Evolutionary conservation across 2,888 invertebrate genomes (phyloP).

Genomic region (Tetranychus truncatus): DNA sequence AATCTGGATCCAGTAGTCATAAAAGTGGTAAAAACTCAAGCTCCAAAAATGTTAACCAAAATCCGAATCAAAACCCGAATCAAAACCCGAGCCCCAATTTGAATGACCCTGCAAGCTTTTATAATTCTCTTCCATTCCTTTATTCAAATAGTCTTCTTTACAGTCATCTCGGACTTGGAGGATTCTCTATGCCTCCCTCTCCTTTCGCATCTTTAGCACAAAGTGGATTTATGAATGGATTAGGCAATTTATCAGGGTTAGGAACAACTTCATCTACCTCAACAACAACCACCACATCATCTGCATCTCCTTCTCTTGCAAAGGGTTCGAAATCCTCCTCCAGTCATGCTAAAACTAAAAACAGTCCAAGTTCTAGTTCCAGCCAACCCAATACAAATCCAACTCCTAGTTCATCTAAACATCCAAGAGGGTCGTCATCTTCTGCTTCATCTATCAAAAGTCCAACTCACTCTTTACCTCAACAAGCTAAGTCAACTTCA

Average conservation of each 20-base stretch:
- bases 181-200: constrained; percentile 57
- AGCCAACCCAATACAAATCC: neutral
- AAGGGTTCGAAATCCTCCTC: neutral
- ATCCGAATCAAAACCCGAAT: constrained; percentile 19
- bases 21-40: neutral
- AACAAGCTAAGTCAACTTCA: neutral
- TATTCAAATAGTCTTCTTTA: constrained; percentile 80
- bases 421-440: neutral
- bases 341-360: neutral
- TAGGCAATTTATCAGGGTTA: constrained; percentile 30
- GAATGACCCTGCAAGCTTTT: constrained; percentile 35
- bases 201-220: constrained; percentile 23
- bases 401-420: neutral
- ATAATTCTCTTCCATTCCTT: constrained; percentile 63
- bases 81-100: constrained; percentile 12
- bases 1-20: neutral
- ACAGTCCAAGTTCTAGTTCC: neutral
- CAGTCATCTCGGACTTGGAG: constrained; percentile 68
- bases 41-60: constrained; percentile 8
- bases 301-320: neutral
- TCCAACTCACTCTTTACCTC: neutral
- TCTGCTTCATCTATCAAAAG: neutral
- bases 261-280: constrained; percentile 14
- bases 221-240: constrained; percentile 47
- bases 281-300: constrained; percentile 5